Evolutionary conservation across 1,140 invertebrate genomes (phyloP).

Genomic region (Capitella teleta): DNA sequence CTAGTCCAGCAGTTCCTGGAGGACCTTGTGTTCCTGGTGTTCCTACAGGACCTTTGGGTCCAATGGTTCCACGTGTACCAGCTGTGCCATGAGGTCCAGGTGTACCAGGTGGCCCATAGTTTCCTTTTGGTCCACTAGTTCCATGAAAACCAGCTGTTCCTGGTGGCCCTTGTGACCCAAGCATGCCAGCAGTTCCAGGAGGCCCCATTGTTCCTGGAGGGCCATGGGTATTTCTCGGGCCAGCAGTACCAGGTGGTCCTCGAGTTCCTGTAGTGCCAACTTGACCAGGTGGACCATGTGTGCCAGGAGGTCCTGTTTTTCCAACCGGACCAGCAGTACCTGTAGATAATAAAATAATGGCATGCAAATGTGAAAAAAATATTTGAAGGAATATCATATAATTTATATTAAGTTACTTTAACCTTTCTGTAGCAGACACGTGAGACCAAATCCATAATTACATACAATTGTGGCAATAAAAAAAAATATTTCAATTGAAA

Average conservation of each 20-base stretch:
- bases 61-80: slow-evolving; percentile 5
- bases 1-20: slow-evolving; percentile 1
- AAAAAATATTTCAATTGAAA: too few species aligned
- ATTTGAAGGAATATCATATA: too few species aligned
- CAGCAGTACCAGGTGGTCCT: slow-evolving; percentile 9
- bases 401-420: too few species aligned
- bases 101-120: too few species aligned
- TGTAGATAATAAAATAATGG: too few species aligned
- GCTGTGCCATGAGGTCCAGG: too few species aligned
- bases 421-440: too few species aligned
- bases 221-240: slow-evolving; percentile 1
- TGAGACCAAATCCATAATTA: too few species aligned
- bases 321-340: too few species aligned
- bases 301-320: too few species aligned
- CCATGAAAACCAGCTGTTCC: slow-evolving; percentile 43
- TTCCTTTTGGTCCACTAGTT: slow-evolving; percentile 6
- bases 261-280: slow-evolving; percentile 1
- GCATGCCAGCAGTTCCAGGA: slow-evolving; percentile 8
- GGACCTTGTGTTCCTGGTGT: slow-evolving; percentile 2
- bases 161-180: slow-evolving; percentile 15
- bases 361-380: too few species aligned
- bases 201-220: not conserved
- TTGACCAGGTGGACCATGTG: not conserved
- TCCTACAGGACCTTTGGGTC: slow-evolving; percentile 1
- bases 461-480: too few species aligned